These are phyloP conservation scores for Barbus barbus DNA, from an alignment of 2,113 vertebrate genomes.

Conservation along the genomic window DNA sequence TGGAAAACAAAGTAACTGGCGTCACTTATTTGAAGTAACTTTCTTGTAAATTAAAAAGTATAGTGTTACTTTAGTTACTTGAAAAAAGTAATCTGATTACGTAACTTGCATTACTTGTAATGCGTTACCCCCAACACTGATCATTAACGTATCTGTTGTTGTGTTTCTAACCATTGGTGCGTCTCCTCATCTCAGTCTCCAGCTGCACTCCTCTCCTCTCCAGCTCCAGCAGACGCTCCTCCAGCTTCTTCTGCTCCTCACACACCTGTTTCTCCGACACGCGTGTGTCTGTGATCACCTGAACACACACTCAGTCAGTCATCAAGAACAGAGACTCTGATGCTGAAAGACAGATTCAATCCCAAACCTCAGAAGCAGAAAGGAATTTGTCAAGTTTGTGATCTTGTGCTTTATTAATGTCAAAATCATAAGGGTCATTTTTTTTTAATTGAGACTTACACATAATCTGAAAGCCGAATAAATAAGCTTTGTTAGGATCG, in stretches of 20 bases:
- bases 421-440: too few species aligned
- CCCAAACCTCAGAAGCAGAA: not conserved
- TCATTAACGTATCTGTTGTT: not conserved
- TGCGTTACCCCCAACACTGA: too few species aligned
- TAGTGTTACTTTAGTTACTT: too few species aligned
- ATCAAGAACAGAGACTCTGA: not conserved
- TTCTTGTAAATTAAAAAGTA: too few species aligned
- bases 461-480: too few species aligned
- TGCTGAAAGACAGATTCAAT: not conserved
- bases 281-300: constrained; percentile 86
- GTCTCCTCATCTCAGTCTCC: constrained; percentile 15
- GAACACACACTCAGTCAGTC: not conserved
- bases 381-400: not conserved
- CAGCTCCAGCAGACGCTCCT: constrained; percentile 81
- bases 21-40: too few species aligned
- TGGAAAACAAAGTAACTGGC: too few species aligned
- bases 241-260: constrained; percentile 80
- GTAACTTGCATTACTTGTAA: too few species aligned
- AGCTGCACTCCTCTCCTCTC: constrained; percentile 83
- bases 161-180: not conserved
- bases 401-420: not conserved
- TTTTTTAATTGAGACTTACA: too few species aligned
- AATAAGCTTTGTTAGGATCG: too few species aligned
- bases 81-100: too few species aligned
- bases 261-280: constrained; percentile 81